A percentile compares a stretch with the other conserved stretches of the same genome.
phyloP scores from a whole-genome alignment of 1,140 invertebrate species.

The Pseudomyrmex pallidus region DNA sequence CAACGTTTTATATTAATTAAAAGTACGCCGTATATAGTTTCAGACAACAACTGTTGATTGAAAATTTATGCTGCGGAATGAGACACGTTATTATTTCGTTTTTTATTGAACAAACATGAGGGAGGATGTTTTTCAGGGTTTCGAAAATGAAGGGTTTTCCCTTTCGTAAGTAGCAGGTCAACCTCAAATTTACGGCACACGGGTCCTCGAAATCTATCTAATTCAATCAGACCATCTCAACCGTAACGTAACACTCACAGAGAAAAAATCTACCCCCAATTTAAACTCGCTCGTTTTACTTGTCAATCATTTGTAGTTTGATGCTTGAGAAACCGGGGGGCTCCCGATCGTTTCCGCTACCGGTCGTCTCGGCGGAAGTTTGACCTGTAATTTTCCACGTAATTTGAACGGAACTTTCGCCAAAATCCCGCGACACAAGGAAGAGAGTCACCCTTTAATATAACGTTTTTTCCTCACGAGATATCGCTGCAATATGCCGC shows the following conservation, averaged over 20 bases:
- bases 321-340: constrained; percentile 56
- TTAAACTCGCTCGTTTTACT: constrained; percentile 61
- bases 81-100: constrained; percentile 63
- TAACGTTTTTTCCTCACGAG: neutral
- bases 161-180: constrained; percentile 67
- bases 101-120: constrained; percentile 64
- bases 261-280: constrained; percentile 47
- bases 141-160: constrained; percentile 65
- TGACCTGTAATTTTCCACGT: constrained; percentile 78
- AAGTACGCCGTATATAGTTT: neutral
- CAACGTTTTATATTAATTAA: neutral
- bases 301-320: constrained; percentile 74
- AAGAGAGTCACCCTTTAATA: constrained; percentile 46
- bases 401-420: constrained; percentile 78
- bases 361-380: constrained; percentile 72
- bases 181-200: constrained; percentile 32
- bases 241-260: constrained; percentile 30
- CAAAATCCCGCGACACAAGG: constrained; percentile 62
- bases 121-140: constrained; percentile 37
- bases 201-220: constrained; percentile 63
- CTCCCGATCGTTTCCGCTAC: constrained; percentile 76
- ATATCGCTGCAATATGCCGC: neutral
- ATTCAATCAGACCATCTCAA: constrained; percentile 65
- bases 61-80: neutral
- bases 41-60: no score